Evolutionary conservation across 2,888 invertebrate genomes (phyloP).

Genomic region (Athripsodes cinereus): DNA sequence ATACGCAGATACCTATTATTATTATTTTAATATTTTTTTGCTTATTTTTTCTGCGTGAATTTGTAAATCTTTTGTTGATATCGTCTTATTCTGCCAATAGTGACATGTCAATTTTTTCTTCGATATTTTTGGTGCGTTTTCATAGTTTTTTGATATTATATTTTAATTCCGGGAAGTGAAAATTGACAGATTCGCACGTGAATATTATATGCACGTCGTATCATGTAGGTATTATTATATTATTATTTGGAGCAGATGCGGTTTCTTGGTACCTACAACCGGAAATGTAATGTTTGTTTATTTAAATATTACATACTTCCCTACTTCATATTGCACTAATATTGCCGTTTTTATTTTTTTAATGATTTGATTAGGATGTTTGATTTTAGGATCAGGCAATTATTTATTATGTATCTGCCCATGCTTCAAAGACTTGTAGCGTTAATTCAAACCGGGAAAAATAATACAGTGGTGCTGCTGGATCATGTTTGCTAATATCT

Average conservation of each 20-base stretch:
- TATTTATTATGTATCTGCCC: too few relatives aligned
- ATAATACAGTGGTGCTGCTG: too few relatives aligned
- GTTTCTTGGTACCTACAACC: background rate
- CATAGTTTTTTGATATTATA: slow-evolving; percentile 4
- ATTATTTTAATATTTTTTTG: too few relatives aligned
- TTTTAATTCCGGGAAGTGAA: slow-evolving; percentile 20
- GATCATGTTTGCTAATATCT: too few relatives aligned
- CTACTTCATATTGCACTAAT: too few relatives aligned
- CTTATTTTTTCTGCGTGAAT: slow-evolving; percentile 1
- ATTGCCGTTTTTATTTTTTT: too few relatives aligned
- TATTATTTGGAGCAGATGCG: slow-evolving; percentile 5
- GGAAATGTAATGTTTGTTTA: slow-evolving; percentile 13
- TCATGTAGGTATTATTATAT: background rate
- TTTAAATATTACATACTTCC: background rate
- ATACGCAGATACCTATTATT: background rate
- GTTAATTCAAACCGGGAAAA: too few relatives aligned
- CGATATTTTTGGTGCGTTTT: too few relatives aligned
- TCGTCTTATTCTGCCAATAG: slow-evolving; percentile 1
- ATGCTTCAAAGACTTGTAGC: too few relatives aligned
- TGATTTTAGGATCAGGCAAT: too few relatives aligned
- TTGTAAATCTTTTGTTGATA: slow-evolving; percentile 11
- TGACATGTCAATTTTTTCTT: slow-evolving; percentile 21
- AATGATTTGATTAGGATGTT: too few relatives aligned
- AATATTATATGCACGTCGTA: slow-evolving; percentile 1
- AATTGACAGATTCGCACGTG: slow-evolving; percentile 20